Base-by-base conservation (phyloP, 37 sponge, comb jelly and placozoan species). In the Haliclona indistincta region DNA sequence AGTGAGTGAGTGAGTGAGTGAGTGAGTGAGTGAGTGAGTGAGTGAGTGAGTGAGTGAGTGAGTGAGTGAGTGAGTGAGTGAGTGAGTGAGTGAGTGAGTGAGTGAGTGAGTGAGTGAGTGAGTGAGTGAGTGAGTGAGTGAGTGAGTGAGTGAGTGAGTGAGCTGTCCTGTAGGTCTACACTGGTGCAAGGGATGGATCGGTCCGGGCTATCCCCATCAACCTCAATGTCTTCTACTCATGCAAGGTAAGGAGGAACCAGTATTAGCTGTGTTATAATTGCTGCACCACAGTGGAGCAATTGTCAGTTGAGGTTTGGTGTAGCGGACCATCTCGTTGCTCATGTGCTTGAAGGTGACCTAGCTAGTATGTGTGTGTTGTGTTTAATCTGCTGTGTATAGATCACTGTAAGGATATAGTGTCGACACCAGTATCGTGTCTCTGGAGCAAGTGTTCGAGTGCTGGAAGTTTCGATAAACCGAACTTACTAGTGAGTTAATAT, bases 271-370 rank as follows among this genome's bases (percentile, higher is more conserved):
- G 51, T 47, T 47, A 7, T 30, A 51, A 2, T 25, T 43, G 34
- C 52, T n/a, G n/a, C n/a, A n/a, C n/a, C n/a, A n/a, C n/a, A 79
- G 80, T 79, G 80, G 80, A 34, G 43, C 1, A 45, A 39, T 33
- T 79, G 80, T 56, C 19, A 33, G 0, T 26, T 79, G 0, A 54
- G 56, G 45, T 68, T 79, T 69, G 80, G 80, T 6, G 11, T 69
- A 7, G 15, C 29, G 35, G 62, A 68, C 28, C 80, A 79, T 43
- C 63, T 79, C n/a, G n/a, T n/a, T n/a, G n/a, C n/a, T n/a, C n/a
- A n/a, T n/a, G n/a, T n/a, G n/a, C n/a, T n/a, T n/a, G n/a, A n/a
- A n/a, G n/a, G n/a, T n/a, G n/a, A n/a, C n/a, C n/a, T n/a, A n/a
- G n/a, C n/a, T n/a, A n/a, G n/a, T n/a, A n/a, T n/a, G n/a, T n/a